phyloP scores from a whole-genome alignment of 2,888 invertebrate species.

The Dynastes grantii region DNA sequence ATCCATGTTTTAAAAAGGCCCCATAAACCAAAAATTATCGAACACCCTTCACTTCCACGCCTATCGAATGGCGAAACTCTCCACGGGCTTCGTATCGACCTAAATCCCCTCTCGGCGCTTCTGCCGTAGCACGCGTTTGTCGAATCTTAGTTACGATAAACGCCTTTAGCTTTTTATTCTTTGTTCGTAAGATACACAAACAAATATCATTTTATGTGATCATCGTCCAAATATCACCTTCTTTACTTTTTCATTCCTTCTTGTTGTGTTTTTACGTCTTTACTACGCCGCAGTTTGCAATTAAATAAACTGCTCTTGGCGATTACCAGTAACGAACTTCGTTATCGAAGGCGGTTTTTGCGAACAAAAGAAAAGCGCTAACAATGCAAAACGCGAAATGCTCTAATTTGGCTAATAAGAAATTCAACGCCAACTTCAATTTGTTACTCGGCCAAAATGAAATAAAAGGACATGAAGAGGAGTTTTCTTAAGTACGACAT shows the following conservation, averaged over 20 bases:
- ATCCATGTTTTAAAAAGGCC: too few species aligned
- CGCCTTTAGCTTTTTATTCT: too few species aligned
- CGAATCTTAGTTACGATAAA: too few species aligned
- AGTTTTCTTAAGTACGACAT: constrained; percentile 7
- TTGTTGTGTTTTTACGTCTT: background rate
- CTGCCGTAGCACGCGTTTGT: too few species aligned
- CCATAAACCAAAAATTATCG: too few species aligned
- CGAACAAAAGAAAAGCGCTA: constrained; percentile 30
- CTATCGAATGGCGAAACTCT: too few species aligned
- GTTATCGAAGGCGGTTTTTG: constrained; percentile 5
- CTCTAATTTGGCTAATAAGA: constrained; percentile 41
- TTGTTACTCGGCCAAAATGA: background rate
- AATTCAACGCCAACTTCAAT: constrained; percentile 19
- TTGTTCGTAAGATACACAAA: too few species aligned
- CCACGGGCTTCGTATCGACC: too few species aligned
- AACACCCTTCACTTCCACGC: too few species aligned
- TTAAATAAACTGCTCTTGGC: background rate
- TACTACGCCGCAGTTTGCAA: background rate
- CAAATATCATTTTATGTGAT: too few species aligned
- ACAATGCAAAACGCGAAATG: constrained; percentile 25
- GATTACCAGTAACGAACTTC: constrained; percentile 16
- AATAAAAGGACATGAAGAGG: background rate
- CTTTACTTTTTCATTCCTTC: background rate
- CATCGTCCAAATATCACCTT: too few species aligned
- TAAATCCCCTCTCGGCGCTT: too few species aligned